Evolutionary conservation across 2,888 invertebrate genomes (phyloP), one percentile per base, ranked within the genome.

Genomic region (Drosophila heteroneura): DNA sequence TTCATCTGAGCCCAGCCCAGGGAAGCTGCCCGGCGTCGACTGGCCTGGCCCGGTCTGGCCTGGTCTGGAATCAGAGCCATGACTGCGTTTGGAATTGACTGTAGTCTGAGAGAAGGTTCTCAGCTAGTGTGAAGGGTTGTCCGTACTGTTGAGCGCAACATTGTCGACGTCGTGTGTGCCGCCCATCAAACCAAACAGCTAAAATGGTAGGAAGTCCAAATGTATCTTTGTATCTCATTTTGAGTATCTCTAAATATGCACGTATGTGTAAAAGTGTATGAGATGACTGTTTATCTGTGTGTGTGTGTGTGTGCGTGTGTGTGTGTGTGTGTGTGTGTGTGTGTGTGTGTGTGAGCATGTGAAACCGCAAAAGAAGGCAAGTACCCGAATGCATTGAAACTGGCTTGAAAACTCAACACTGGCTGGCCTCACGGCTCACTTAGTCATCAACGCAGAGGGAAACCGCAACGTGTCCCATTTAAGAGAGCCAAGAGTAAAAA

Each of bases 401-500:
- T 82, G 84, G 82, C 86, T 82, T 82, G 74, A 81, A 74, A 77
- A 84, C 77, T 69, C 60, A 26, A 58, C 76, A 59, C 75, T 28
- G 39, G 39, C 39, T 76, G 65, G 64, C 63, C 76, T 70, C 79
- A 74, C 70, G 84, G 85, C 84, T 87, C 79, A 85, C 88, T 88
- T 88, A 86, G 85, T 81, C 77, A 87, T 86, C 85, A 88, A 86
- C 87, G 88, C 86, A 88, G 79, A 79, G 79, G 79, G 80, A 82
- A 82, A 85, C 87, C 87, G 81, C 87, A 87, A 88, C 89, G 88
- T 87, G 87, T 86, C 86, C 88, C 87, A 87, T 87, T 88, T 86
- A 79, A 83, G 76, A 76, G 79, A 76, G 70, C 69, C 73, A 63
- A 61, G 63, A 75, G 76, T 70, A 67, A 76, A 75, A 81, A 81